Evolutionary conservation across 2,888 invertebrate genomes (phyloP), one percentile per base, ranked within the genome.

Genomic region (Prenolepis imparis): DNA sequence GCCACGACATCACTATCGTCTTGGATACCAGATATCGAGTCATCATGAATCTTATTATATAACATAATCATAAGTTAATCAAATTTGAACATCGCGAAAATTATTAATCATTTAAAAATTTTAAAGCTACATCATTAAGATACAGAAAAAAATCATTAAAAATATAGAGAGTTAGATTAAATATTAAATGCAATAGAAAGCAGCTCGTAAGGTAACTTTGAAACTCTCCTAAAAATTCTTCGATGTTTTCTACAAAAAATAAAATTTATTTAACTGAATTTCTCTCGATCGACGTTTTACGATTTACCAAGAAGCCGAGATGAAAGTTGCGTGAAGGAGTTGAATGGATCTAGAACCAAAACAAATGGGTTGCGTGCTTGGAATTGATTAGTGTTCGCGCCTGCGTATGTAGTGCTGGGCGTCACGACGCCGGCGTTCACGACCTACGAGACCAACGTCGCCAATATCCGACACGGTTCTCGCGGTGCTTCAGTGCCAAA

Each of bases 321-420:
- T 8, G 68, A 44, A 32, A 64, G 39, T 78, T 83, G 57, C 61
- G 55, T 61, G 78, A 88, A 82, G 52, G 44, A 41, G 48, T 72
- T 61, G 28, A 86, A 72, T 66, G 64, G 77, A 66, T 87, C 41
- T 59, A 18, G 72, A 64, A 72, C 41, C 57, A 36, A 55, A 77
- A 48, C 21, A 77, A 67, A 59, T 11, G 39, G 21, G 59, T 41
- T 18, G 75, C 63, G 59, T 80, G 52, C 36, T n/a, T 55, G 55
- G 64, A 84, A 90, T 87, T 85, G 90, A 90, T 90, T 87, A 85
- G 83, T 85, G 82, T 61, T 4, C 39, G 86, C 80, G 88, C 90
- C 85, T 89, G 90, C 90, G 90, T 88, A 68, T 9, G 66, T 21
- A 15, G 48, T 11, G 32, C 21, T 75, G 77, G 84, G 86, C 88